Evolutionary conservation across 2,797 vertebrate species (phyloP).

Genomic region (Diceros bicornis): DNA sequence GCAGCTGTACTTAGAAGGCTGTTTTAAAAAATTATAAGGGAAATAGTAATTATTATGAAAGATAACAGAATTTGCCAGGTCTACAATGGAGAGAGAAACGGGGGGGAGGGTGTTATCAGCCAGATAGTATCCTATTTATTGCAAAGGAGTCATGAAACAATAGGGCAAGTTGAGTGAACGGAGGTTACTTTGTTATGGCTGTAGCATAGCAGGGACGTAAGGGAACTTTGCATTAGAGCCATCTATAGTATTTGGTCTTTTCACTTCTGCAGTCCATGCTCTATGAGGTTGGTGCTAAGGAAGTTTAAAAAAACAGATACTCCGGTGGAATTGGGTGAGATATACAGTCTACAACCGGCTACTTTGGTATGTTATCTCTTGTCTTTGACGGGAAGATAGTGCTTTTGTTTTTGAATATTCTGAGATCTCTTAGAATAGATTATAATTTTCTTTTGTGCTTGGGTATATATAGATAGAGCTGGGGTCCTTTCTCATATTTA

Average conservation of each 20-base stretch:
- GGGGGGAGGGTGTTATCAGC: background rate
- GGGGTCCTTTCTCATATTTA: background rate
- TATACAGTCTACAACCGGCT: background rate
- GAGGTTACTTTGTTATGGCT: background rate
- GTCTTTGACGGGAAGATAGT: background rate
- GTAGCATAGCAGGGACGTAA: background rate
- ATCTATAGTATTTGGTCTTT: background rate
- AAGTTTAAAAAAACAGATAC: background rate
- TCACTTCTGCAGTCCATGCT: background rate
- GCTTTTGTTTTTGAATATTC: background rate
- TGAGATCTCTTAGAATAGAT: background rate
- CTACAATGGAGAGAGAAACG: background rate
- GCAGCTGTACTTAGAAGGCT: background rate
- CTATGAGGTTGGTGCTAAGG: background rate
- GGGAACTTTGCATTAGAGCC: background rate
- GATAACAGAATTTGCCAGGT: background rate
- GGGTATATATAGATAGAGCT: background rate
- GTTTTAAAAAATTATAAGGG: background rate
- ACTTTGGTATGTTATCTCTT: background rate
- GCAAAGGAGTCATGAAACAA: background rate
- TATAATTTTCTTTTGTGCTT: background rate
- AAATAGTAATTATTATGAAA: background rate
- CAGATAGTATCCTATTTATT: background rate
- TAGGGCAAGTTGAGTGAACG: background rate
- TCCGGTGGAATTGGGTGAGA: background rate